Evolutionary conservation across 2,888 invertebrate genomes (phyloP), one percentile per base, ranked within the genome.

Genomic region (Tiliacea citrago): DNA sequence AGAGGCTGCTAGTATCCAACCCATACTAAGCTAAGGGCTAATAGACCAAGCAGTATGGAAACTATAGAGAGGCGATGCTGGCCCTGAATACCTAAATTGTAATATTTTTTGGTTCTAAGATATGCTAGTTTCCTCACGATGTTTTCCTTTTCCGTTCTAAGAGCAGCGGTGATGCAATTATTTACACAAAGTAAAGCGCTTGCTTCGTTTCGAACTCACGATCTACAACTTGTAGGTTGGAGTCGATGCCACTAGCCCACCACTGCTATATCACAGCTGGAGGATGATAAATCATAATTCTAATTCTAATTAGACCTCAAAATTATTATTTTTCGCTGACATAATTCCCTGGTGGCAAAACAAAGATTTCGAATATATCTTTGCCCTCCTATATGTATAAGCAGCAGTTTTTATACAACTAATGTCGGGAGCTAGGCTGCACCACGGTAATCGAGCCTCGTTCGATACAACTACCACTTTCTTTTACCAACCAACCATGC

Each of bases 381-480:
- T 61, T 67, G 13, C 6, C n/a, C 16, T n/a, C 18, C 47, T 45
- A 66, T 55, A 82, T n/a, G n/a, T n/a, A 69, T 75, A 66, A 60
- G 57, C 58, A 75, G 60, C 70, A 70, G 61, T 87, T 88, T 86
- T 82, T 79, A 78, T 81, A 74, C 62, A 83, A 84, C 79, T 82
- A 81, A 85, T 85, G 78, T 79, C 71, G 57, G 66, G 68, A 78
- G 75, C 83, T 82, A 83, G 75, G 29, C 74, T 77, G 73, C 75
- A 68, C 77, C 75, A 81, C 73, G 68, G 80, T 85, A 84, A 89
- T 87, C 84, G 83, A 87, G 83, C 79, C 68, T 68, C 80, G 84
- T 88, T 90, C 84, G 82, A 86, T 84, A 82, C 75, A 72, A 67
- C 70, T 74, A 79, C 81, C 49, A 81, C 29, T 29, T 76, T 60